Evolutionary conservation across 2,888 invertebrate genomes (phyloP), one percentile per base, ranked within the genome.

Genomic region (Eristalis intricaria): DNA sequence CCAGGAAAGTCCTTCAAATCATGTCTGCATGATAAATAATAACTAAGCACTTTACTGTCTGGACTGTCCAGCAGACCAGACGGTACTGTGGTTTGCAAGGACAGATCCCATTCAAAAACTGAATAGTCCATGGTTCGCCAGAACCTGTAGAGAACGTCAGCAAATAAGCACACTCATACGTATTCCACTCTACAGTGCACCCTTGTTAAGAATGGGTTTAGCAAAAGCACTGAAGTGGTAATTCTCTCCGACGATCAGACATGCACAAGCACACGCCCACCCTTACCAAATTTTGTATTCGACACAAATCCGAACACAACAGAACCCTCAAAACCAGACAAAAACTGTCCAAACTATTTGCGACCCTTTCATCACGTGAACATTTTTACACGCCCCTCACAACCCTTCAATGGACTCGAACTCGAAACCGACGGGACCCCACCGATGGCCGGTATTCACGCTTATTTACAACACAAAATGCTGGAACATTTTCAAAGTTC

Each of bases 401-500:
- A 2, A 7, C 60, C 60, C 23, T 32, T 29, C 26, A 60, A 60
- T 60, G 22, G 29, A 50, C 15, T 43, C 43, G 26, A 26, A 26
- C 3, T 43, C 15, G 43, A 66, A 40, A 11, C 22, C 23, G 22
- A 22, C 19, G 11, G 58, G 22, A n/a, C 38, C 38, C 35, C 65
- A 4, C 19, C 23, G n/a, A 29, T 50, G 29, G 26, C 64, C 2
- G 63, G 56, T 64, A 29, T 40, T 71, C 61, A 61, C 40, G 50
- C 56, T 74, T 64, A 74, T 65, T 74, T 35, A 50, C 29, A 22
- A 56, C 56, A 56, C 38, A 58, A 8, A 29, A 58, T 22, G 13
- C 40, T 13, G 29, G 58, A 26, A 38, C 19, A 64, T 74, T n/a
- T 64, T 22, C 56, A 56, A 64, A 65, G 65, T 66, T 66, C 40